Evolutionary conservation across 2,888 invertebrate genomes (phyloP), one percentile per base, ranked within the genome.

Genomic region (Sipunculus nudus): DNA sequence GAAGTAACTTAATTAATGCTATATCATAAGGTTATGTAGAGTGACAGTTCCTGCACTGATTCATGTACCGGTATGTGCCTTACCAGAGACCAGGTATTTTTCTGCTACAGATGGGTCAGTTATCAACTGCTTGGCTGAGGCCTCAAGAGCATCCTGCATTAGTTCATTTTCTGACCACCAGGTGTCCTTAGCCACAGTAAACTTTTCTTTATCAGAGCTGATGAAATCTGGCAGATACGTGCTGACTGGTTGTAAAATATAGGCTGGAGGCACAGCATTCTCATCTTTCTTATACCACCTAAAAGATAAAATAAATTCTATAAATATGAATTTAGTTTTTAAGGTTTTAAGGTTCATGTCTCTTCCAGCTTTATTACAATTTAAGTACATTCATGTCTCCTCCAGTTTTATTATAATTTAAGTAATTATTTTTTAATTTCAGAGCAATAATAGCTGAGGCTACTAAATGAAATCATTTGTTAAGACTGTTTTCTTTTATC

Each of bases 181-280:
- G 69, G 86, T 86, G 62, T 85, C 84, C n/a, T 75, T 74, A 31
- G 75, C 77, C 21, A 75, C 75, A 56, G 77, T 78, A 73, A 80
- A 54, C 3, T 58, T 55, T 13, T 53, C 43, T 3, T 50, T 39
- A 32, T 60, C 83, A 45, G 70, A 72, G 67, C 83, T 83, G 76
- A 85, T 85, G 68, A 87, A 86, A 26, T 86, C 86, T 3, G 87
- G 86, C 60, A 87, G 86, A 76, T 87, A 86, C n/a, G 50, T 84
- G 61, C 85, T 85, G 50, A 86, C 86, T 28, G 87, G 87, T 72
- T 87, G 89, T 53, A 93, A 86, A 32, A 91, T 87, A 84, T 91
- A 92, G 81, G 91, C 91, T 26, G 91, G 89, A 28, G 92, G 91
- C 69, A 89, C 88, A 52, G 91, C 89, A 47, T 89, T 88, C 68